Base-by-base conservation (phyloP, 2,797 vertebrate species). In the Micropoecilia bifurca region DNA sequence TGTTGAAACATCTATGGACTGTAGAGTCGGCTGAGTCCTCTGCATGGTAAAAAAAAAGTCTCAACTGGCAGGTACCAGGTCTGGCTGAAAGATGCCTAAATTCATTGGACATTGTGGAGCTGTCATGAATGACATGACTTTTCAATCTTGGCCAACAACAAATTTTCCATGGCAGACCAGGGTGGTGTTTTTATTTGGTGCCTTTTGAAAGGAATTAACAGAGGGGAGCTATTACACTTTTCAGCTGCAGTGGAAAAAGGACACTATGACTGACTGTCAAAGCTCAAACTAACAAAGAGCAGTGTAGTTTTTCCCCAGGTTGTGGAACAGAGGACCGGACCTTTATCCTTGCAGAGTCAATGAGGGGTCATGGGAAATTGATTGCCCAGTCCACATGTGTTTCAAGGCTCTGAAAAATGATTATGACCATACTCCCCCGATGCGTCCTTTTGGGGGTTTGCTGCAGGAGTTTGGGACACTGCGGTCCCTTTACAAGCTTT, bases 311-410 rank as follows among this genome's bases (percentile, higher is more conserved):
- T 71, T 46, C 41, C 68, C 13, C 41, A 71, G 43, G 68, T 46
- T 71, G 68, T 71, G 68, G n/a, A 71, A 45, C 25, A 46, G 66
- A 4, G 22, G 10, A 43, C 66, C 36, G 13, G n/a, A 46, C 13
- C 68, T 28, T 71, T 71, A 45, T 71, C 41, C 39, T 69, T 69
- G 22, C 68, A 71, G 41, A 45, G 13, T 28, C 13, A 41, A 71
- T 71, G 41, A 28, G 25, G 68, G 68, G 68, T 46, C 68, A 46
- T 71, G 68, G 68, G 43, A 71, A 71, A 71, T 46, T 71, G 68
- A 71, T 71, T 46, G 43, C 43, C 43, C 68, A 28, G 41, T 71
- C 25, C 68, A 71, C 25, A 71, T 71, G 25, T 71, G 68, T 46
- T 71, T 46, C n/a, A 45, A 28, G 13, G 13, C 14, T 71, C 43